These are phyloP conservation scores for Corvus cornix DNA, from an alignment of 2,113 vertebrate genomes.

Conservation along the genomic window DNA sequence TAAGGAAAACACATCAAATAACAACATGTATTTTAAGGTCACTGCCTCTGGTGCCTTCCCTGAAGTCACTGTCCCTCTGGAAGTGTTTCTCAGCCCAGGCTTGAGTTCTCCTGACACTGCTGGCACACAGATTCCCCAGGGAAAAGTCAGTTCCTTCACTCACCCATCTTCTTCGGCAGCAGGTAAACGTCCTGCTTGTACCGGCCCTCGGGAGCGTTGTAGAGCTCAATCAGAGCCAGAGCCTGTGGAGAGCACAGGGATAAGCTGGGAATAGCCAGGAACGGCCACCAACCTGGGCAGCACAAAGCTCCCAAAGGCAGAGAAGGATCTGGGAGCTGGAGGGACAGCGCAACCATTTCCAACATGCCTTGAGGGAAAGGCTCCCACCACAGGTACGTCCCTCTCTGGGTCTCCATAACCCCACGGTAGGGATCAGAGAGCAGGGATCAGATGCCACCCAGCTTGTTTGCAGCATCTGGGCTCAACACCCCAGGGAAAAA, in stretches of 20 bases:
- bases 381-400: neutral
- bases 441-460: neutral
- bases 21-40: accelerated
- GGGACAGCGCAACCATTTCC: neutral
- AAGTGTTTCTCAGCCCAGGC: neutral
- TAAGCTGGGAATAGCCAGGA: neutral
- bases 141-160: slow-evolving; percentile 31
- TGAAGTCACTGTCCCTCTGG: neutral
- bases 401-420: neutral
- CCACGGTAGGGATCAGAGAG: neutral
- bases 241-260: slow-evolving; percentile 75
- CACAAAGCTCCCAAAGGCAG: neutral
- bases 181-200: slow-evolving; percentile 98
- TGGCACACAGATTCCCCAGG: neutral
- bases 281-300: neutral
- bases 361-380: neutral
- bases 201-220: slow-evolving; percentile 94
- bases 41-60: neutral
- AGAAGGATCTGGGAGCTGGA: neutral
- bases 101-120: neutral
- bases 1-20: neutral
- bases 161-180: slow-evolving; percentile 98
- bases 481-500: neutral
- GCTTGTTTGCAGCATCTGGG: neutral
- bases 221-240: slow-evolving; percentile 94